Evolutionary conservation across 2,113 vertebrate species (phyloP).

Genomic region (Indri indri): DNA sequence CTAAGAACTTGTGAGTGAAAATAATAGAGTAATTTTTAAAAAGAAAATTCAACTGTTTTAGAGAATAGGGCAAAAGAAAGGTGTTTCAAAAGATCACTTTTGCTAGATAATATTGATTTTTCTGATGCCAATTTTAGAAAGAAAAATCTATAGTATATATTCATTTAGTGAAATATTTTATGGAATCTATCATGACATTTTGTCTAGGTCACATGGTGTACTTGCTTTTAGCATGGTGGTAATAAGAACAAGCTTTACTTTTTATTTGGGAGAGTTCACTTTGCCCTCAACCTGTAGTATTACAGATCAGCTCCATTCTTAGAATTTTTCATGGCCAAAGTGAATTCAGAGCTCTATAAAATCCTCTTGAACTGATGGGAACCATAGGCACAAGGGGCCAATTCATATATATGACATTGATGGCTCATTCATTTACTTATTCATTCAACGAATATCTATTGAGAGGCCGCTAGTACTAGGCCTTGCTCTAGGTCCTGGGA

Average conservation of each 20-base stretch:
- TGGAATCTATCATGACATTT: background rate
- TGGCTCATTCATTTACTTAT: background rate
- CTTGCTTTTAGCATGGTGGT: background rate
- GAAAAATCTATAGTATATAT: background rate
- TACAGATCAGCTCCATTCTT: background rate
- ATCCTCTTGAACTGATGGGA: background rate
- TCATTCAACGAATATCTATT: background rate
- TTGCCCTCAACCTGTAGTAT: background rate
- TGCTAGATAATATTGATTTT: slow-evolving; percentile 22
- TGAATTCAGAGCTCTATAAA: background rate
- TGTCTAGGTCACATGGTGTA: background rate
- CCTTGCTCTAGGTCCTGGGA: background rate
- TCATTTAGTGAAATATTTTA: background rate
- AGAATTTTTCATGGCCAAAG: background rate
- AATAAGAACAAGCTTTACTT: background rate
- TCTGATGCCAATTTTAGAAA: background rate
- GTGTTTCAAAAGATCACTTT: background rate
- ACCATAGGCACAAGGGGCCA: background rate
- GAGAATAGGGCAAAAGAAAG: background rate
- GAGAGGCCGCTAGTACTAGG: background rate
- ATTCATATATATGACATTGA: background rate
- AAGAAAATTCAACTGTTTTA: background rate
- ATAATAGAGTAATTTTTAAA: slow-evolving; percentile 19
- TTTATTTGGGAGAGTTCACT: background rate
- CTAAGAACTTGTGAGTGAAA: background rate